Percentiles rank a stretch among this genome's conserved stretches.
These are phyloP conservation scores for Saguinus imperator DNA, from an alignment of 2,113 vertebrate genomes.

Conservation along the genomic window DNA sequence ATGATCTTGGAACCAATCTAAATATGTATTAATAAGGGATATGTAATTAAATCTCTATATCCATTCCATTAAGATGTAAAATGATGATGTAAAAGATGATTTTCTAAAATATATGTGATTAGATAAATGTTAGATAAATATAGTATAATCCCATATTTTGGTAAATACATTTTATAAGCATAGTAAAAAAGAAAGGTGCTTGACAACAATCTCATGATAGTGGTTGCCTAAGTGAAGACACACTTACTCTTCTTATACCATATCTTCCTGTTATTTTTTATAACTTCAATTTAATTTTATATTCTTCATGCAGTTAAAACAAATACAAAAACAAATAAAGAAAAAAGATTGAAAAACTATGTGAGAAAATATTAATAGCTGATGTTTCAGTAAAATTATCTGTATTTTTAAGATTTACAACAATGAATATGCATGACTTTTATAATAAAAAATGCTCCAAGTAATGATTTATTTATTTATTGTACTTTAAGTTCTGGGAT, in stretches of 20 bases:
- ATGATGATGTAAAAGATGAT: not conserved
- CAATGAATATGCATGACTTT: not conserved
- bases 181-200: not conserved
- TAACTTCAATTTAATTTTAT: not conserved
- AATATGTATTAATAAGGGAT: not conserved
- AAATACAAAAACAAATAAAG: constrained; percentile 23
- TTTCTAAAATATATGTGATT: constrained; percentile 3
- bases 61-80: not conserved
- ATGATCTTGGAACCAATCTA: not conserved
- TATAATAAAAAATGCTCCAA: not conserved
- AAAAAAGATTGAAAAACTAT: not conserved
- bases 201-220: not conserved
- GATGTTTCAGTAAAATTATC: not conserved
- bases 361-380: constrained; percentile 21
- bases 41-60: not conserved
- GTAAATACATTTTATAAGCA: not conserved
- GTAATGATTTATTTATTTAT: not conserved
- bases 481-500: no score
- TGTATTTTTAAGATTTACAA: constrained; percentile 23
- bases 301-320: not conserved
- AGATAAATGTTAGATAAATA: not conserved
- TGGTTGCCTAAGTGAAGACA: not conserved
- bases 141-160: not conserved
- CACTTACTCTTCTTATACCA: not conserved
- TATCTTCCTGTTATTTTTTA: not conserved